These are phyloP conservation scores for Parazoanthus atlanticus DNA, from an alignment of 92 coral and sea anemone species.

Conservation along the genomic window DNA sequence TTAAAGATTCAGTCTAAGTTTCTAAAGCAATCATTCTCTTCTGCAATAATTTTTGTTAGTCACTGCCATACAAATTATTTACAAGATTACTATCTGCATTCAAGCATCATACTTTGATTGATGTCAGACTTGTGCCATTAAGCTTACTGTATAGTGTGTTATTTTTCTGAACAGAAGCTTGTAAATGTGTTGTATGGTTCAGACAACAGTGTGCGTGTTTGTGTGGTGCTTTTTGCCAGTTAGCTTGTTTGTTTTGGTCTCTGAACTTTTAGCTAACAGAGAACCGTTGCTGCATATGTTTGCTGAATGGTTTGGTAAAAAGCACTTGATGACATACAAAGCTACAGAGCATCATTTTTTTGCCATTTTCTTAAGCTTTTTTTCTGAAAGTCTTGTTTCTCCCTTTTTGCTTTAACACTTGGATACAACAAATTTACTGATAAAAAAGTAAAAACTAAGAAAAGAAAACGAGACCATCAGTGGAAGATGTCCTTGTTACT, in stretches of 20 bases:
- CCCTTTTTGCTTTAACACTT: neutral
- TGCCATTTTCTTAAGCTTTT: neutral
- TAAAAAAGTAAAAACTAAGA: neutral
- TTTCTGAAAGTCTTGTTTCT: neutral
- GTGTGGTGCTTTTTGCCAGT: slow-evolving; percentile 10
- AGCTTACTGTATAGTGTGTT: neutral
- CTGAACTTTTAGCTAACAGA: slow-evolving; percentile 23
- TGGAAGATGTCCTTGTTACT: neutral
- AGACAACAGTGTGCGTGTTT: slow-evolving; percentile 1
- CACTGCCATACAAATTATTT: neutral
- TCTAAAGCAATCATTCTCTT: too few relatives aligned
- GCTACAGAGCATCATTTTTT: slow-evolving; percentile 33
- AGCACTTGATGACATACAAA: slow-evolving; percentile 29
- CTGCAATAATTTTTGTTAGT: neutral
- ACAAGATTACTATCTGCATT: too few relatives aligned
- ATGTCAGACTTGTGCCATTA: neutral
- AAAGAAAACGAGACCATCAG: neutral
- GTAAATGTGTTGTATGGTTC: neutral
- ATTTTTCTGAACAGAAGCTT: neutral
- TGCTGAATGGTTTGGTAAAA: slow-evolving; percentile 22
- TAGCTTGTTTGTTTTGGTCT: slow-evolving; percentile 11
- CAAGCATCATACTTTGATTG: too few relatives aligned
- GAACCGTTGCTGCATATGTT: slow-evolving; percentile 4
- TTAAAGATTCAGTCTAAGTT: too few relatives aligned
- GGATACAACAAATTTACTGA: neutral